Base-by-base conservation (phyloP, 2,113 vertebrate species). In the Peromyscus californicus region DNA sequence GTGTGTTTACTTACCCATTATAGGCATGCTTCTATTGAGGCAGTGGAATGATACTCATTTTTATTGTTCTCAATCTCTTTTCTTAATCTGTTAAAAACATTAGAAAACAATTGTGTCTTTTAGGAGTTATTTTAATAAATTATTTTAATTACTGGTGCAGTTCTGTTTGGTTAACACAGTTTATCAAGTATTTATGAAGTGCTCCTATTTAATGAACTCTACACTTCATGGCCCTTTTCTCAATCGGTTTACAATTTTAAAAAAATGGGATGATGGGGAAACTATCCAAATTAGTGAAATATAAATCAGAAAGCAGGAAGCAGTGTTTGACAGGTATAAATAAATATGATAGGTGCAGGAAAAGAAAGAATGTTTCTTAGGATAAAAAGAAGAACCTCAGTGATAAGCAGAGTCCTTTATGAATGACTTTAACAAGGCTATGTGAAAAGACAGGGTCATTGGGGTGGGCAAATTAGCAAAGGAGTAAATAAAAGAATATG, bases 91-190 rank as follows among this genome's bases (percentile, higher is more conserved):
- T 61, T 61, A 4, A 42, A 69, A 42, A 69, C 39, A 15, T 65
- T 1, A 63, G 42, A 57, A 39, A 74, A 76, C 89, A 93, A 63
- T 1, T 13, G n/a, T 51, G 31, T 69, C 61, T 95, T 15, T 61
- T 93, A 88, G 63, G 70, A 80, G 72, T 92, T 84, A 74, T 95
- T 61, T 65, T 45, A 93, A 96, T 93, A 39, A 72, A 87, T 85
- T 72, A 45, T 82, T 61, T 86, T 95, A 33, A 54, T 75, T 94
- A 57, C 65, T 78, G 42, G 48, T 15, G 31, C 54, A 75, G 17
- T 45, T 91, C 39, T 70, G 10, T 54, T 80, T 89, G 61, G 54
- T 42, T 90, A 90, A 39, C 26, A 57, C 7, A 83, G 22, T 45
- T 74, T 89, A 89, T 48, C 31, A 72, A n/a, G 8, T 91, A 61